Evolutionary conservation across 2,113 vertebrate genomes (phyloP).

Genomic region (Gymnarchus niloticus): DNA sequence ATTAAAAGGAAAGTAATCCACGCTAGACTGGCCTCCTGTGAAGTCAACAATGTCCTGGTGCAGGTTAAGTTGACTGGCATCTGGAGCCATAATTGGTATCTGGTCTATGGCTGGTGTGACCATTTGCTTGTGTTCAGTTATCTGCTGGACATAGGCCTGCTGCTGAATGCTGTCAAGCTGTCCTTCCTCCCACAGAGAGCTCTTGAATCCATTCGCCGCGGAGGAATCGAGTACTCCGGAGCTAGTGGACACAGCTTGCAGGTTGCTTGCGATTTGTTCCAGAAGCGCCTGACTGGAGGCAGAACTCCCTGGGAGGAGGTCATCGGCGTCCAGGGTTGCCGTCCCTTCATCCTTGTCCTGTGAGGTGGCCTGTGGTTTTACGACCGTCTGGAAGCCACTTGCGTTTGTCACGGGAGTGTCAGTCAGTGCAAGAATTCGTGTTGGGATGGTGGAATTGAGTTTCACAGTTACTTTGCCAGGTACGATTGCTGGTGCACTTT

Average conservation of each 20-base stretch:
- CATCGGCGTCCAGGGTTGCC: conserved; percentile 65
- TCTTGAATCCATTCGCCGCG: conserved; percentile 68
- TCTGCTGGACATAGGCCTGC: conserved; percentile 60
- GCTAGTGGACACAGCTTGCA: conserved; percentile 58
- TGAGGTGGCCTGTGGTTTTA: conserved; percentile 63
- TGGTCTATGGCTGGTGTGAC: conserved; percentile 40
- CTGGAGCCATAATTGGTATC: conserved; percentile 60
- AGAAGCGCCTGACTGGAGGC: conserved; percentile 67
- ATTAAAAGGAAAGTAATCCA: conserved; percentile 86
- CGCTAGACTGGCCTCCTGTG: conserved; percentile 65
- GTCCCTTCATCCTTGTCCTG: conserved; percentile 76
- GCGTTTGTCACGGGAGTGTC: conserved; percentile 54
- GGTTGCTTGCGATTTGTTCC: conserved; percentile 66
- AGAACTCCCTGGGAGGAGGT: conserved; percentile 59
- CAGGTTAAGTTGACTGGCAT: conserved; percentile 70
- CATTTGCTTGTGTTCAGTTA: conserved; percentile 70
- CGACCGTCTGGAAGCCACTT: conserved; percentile 63
- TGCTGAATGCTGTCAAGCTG: conserved; percentile 65
- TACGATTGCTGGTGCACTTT: conserved; percentile 63
- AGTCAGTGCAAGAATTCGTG: conserved; percentile 53
- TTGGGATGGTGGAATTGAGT: conserved; percentile 53
- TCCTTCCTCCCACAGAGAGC: conserved; percentile 65
- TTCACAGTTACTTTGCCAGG: conserved; percentile 60
- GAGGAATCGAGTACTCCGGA: conserved; percentile 57
- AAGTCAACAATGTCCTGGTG: conserved; percentile 73